phyloP scores from a whole-genome alignment of 2,113 vertebrate species.

The Tretioscincus oriximinensis region DNA sequence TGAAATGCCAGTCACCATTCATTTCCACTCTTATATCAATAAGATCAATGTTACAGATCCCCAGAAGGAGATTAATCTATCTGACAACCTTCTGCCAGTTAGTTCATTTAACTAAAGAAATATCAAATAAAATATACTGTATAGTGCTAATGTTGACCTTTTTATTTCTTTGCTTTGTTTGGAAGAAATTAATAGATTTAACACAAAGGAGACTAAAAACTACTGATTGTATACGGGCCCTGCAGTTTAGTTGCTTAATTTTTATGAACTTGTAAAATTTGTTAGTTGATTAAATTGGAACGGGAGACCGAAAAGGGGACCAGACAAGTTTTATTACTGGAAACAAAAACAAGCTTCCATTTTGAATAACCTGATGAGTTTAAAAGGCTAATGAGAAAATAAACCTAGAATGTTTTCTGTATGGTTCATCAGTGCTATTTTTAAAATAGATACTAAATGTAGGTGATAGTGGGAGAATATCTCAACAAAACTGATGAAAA shows the following conservation, averaged over 20 bases:
- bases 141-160: slow-evolving; percentile 42
- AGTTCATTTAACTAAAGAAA: neutral
- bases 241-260: slow-evolving; percentile 46
- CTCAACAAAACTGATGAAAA: neutral
- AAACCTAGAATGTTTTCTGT: too few species aligned
- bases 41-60: neutral
- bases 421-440: too few species aligned
- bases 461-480: neutral
- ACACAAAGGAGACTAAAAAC: slow-evolving; percentile 32
- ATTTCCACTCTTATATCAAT: too few species aligned
- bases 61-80: neutral
- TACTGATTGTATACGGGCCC: slow-evolving; percentile 40
- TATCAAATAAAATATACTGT: slow-evolving; percentile 8
- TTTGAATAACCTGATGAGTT: slow-evolving; percentile 20
- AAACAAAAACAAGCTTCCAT: neutral
- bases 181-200: slow-evolving; percentile 52
- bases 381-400: neutral
- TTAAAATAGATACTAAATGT: too few species aligned
- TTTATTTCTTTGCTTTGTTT: slow-evolving; percentile 41
- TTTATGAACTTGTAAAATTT: slow-evolving; percentile 49
- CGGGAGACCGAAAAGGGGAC: neutral
- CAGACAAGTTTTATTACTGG: neutral
- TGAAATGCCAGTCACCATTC: too few species aligned
- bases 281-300: slow-evolving; percentile 6
- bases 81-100: neutral